Evolutionary conservation across 2,113 vertebrate genomes (phyloP).

Genomic region (Nanorana parkeri): DNA sequence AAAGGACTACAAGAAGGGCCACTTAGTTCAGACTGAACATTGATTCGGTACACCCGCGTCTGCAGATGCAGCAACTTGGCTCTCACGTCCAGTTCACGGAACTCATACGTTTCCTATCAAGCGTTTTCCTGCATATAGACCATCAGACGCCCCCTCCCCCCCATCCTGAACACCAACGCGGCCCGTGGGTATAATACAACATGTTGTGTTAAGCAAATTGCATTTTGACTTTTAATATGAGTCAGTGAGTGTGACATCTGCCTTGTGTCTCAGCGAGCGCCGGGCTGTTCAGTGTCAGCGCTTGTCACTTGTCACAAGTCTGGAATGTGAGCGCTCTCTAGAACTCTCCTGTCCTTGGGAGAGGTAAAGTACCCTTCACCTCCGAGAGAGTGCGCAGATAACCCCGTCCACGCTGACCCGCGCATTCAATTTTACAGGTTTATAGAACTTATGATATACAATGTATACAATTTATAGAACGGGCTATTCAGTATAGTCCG

Average conservation of each 20-base stretch:
- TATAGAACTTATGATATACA: too few relatives aligned
- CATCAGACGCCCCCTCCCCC: neutral
- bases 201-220: constrained; percentile 47
- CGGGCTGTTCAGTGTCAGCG: constrained; percentile 37
- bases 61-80: neutral
- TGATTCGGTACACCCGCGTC: neutral
- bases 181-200: constrained; percentile 42
- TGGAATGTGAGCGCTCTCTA: constrained; percentile 30
- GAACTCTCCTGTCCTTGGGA: constrained; percentile 22
- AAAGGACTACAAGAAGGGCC: neutral
- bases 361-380: constrained; percentile 30
- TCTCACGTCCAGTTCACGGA: neutral
- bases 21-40: neutral
- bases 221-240: constrained; percentile 47
- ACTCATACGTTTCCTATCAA: neutral
- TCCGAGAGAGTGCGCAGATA: neutral
- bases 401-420: neutral
- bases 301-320: constrained; percentile 53
- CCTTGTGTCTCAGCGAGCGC: constrained; percentile 32
- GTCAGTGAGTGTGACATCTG: constrained; percentile 43
- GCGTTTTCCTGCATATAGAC: neutral
- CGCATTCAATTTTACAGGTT: neutral
- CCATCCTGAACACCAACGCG: neutral
- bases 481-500: too few relatives aligned
- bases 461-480: neutral